Percentiles rank a stretch among this genome's conserved stretches.
Conservation (phyloP, 1,140 invertebrate genomes). For the Chironomus striatipennis region DNA sequence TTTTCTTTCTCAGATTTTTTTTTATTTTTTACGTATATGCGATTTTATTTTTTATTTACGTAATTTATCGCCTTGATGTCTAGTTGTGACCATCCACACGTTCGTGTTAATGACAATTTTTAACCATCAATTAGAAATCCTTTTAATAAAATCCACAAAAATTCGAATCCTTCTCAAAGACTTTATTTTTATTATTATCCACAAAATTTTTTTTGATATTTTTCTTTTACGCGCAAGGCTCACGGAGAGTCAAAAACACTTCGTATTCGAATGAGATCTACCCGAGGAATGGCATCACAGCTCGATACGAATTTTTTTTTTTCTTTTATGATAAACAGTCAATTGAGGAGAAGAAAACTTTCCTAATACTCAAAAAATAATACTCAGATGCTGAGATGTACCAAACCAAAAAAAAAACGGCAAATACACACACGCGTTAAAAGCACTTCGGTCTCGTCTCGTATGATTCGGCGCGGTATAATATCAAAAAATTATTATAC, state of each 20-base stretch:
- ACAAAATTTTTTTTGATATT: too few relatives aligned
- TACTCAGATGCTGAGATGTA: conserved; percentile 18
- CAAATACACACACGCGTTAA: not conserved
- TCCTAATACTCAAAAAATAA: not conserved
- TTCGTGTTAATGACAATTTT: not conserved
- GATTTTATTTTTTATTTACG: not conserved
- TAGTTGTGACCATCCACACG: not conserved
- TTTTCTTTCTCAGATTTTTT: not conserved
- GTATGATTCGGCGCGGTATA: not conserved
- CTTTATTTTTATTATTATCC: not conserved
- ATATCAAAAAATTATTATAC: not conserved
- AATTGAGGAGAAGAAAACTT: conserved; percentile 15
- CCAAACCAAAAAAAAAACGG: not conserved
- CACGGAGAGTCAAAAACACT: not conserved
- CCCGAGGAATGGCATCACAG: not conserved
- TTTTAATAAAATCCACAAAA: not conserved
- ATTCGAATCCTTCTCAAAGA: not conserved
- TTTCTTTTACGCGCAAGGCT: not conserved
- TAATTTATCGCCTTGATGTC: not conserved
- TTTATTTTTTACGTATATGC: not conserved
- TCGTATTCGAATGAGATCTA: not conserved
- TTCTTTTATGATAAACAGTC: conserved; percentile 3
- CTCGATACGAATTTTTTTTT: not conserved
- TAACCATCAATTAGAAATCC: not conserved
- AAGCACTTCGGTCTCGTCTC: not conserved